Conservation (phyloP, 2,888 invertebrate species). For the Tridacna gigas region DNA sequence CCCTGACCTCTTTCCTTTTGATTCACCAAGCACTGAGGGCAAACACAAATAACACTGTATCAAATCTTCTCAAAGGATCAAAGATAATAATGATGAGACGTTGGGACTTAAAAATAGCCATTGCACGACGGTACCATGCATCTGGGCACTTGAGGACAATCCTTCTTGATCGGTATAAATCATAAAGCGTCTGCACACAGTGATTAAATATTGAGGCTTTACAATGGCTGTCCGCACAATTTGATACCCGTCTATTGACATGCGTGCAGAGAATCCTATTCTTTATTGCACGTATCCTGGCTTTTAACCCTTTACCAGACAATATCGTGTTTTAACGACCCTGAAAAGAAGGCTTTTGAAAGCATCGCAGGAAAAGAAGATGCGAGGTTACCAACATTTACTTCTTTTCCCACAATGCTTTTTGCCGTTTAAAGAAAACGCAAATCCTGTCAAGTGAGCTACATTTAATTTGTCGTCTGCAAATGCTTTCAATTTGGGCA, state of each 20-base stretch:
- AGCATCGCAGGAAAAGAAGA: no score
- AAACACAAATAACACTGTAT: slow-evolving; percentile 18
- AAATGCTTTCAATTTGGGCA: no score
- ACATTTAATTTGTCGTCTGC: no score
- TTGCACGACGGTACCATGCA: slow-evolving; percentile 26
- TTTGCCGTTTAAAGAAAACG: no score
- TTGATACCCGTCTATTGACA: slow-evolving; percentile 44
- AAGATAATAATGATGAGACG: slow-evolving; percentile 9
- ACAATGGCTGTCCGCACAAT: slow-evolving; percentile 26
- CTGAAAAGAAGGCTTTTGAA: no score
- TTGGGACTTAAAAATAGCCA: slow-evolving; percentile 11
- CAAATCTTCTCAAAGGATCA: slow-evolving; percentile 12
- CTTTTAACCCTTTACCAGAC: slow-evolving; percentile 16
- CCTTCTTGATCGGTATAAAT: slow-evolving; percentile 33
- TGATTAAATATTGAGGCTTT: slow-evolving; percentile 31
- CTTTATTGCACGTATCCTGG: slow-evolving; percentile 31
- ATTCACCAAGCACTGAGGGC: slow-evolving; percentile 4
- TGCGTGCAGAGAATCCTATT: slow-evolving; percentile 31
- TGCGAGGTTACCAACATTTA: no score
- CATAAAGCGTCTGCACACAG: slow-evolving; percentile 28
- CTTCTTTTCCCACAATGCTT: no score
- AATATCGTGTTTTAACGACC: no score
- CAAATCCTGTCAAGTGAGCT: no score
- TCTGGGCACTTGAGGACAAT: slow-evolving; percentile 42
- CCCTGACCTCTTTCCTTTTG: slow-evolving; percentile 16